Evolutionary conservation across 1,140 invertebrate species (phyloP).

Genomic region (Anastrepha obliqua): DNA sequence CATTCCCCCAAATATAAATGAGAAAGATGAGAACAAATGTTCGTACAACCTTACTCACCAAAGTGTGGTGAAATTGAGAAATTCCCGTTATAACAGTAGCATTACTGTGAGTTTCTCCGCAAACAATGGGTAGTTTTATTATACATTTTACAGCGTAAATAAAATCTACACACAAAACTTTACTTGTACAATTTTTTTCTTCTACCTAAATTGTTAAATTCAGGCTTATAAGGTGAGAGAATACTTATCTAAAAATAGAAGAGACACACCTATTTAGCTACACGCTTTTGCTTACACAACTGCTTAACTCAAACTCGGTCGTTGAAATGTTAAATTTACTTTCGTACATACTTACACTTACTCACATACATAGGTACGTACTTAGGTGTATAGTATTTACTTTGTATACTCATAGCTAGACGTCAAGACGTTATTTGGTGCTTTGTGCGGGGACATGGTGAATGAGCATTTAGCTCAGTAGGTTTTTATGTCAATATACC

Average conservation of each 20-base stretch:
- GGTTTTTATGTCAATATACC: conserved; percentile 52
- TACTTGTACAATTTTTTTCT: background rate
- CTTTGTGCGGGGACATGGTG: background rate
- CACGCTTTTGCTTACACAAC: background rate
- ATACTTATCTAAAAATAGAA: background rate
- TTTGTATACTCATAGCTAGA: background rate
- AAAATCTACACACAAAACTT: background rate
- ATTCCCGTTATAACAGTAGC: conserved; percentile 1
- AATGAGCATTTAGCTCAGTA: conserved; percentile 40
- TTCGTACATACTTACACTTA: background rate
- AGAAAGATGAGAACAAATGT: background rate
- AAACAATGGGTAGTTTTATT: background rate
- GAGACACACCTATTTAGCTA: background rate
- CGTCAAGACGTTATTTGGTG: background rate
- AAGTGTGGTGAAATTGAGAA: background rate
- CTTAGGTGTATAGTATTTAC: background rate
- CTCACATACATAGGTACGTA: background rate
- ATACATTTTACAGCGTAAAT: background rate
- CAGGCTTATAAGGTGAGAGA: background rate
- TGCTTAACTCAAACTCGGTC: background rate
- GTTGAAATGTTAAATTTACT: background rate
- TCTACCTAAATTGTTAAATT: conserved; percentile 18
- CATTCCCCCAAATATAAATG: background rate
- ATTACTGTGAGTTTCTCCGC: background rate
- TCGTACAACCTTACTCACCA: background rate